Base-by-base conservation (phyloP, 2,113 vertebrate genomes). In the Syngnathus floridae region DNA sequence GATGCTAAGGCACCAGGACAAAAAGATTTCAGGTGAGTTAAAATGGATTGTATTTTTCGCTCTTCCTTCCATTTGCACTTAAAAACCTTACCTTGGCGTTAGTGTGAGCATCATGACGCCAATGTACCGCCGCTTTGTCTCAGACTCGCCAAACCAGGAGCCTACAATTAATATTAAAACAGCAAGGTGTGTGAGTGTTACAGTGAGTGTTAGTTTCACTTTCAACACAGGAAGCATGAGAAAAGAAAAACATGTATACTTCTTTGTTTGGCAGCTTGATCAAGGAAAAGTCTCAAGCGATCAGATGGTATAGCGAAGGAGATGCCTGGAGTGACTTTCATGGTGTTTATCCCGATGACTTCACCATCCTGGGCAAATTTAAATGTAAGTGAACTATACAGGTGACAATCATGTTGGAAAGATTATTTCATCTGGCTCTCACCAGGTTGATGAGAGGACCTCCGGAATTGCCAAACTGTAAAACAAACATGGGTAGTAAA, bases 291-390 rank as follows among this genome's bases (percentile, higher is more conserved):
- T 62, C 84, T 90, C 63, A 98, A 78, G 7, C 89, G 88, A 79
- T 99, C 96, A 0, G 96, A 95, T 2, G 97, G 96, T 72, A 99
- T 99, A 61, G 97, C 97, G 61, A 99, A 99, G 11, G 97, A 99
- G 84, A 99, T 98, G 31, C 97, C 97, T 0, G 97, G 89, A 0
- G 94, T 97, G 82, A 99, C 97, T 83, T 97, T 98, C 92, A 98
- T 98, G 17, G 96, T 99, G 84, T 98, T 99, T 79, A 99, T 95
- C 0, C 97, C 97, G 0, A 99, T 98, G 74, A 99, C 97, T 62
- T 99, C 96, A 0, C 97, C 96, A 17, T 99, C 97, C 97, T 99
- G 85, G 72, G 5, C 1, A 60, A 17, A 62, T n/a, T 22, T 13
- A 35, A 16, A 56, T 35, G 35, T 6, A 35, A 26, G 13, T 35